Conservation (phyloP, 2,113 vertebrate species). For the Syrmaticus mikado region DNA sequence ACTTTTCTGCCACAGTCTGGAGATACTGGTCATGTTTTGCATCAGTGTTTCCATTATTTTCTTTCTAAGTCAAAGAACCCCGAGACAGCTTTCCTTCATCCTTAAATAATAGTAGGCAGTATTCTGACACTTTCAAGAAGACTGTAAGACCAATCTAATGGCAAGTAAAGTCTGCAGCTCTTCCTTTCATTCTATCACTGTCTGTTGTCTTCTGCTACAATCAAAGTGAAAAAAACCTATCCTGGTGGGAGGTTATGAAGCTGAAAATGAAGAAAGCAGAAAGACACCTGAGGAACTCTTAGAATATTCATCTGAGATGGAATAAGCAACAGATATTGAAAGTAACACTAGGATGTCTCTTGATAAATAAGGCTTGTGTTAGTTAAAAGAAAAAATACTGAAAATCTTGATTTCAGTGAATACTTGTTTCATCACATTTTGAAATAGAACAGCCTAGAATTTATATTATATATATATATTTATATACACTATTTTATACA, state of each 20-base stretch:
- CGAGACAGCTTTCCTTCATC: not conserved
- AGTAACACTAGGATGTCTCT: not conserved
- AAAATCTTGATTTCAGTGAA: not conserved
- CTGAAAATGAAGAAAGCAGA: not conserved
- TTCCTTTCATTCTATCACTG: not conserved
- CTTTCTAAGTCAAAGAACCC: not conserved
- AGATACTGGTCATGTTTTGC: not conserved
- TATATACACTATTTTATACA: too few relatives aligned
- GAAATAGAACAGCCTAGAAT: not conserved
- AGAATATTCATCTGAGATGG: not conserved
- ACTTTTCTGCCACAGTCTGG: not conserved
- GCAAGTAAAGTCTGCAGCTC: not conserved
- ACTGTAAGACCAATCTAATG: not conserved
- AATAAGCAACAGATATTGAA: not conserved
- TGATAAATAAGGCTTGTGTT: not conserved
- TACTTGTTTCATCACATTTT: not conserved
- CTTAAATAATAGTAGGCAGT: not conserved
- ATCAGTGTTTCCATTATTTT: not conserved
- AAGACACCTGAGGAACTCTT: not conserved
- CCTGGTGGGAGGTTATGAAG: not conserved
- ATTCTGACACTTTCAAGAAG: not conserved
- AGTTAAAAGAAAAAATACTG: not conserved
- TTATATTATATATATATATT: not conserved
- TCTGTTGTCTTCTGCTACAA: not conserved
- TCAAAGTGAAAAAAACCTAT: not conserved